These are phyloP conservation scores for Semotilus atromaculatus DNA, from an alignment of 2,797 vertebrate genomes.

Conservation along the genomic window DNA sequence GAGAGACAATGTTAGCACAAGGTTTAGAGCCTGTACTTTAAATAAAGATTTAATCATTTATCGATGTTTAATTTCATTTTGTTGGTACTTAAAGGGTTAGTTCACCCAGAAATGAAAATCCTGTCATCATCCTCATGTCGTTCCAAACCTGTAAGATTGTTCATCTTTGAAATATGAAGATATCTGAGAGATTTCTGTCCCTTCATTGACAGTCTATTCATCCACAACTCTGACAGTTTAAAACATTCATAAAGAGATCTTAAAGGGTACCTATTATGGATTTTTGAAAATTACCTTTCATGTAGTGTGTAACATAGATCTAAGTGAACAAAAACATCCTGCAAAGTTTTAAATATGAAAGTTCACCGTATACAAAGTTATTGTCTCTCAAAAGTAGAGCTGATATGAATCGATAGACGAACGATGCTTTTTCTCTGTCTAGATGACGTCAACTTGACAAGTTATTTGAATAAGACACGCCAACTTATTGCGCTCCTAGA, in stretches of 20 bases:
- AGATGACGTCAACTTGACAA: no score
- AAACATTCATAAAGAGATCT: neutral
- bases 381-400: no score
- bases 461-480: no score
- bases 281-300: no score
- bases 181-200: neutral
- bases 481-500: no score
- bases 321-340: no score
- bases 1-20: neutral
- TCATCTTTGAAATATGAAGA: neutral
- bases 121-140: neutral
- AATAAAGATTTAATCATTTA: slow-evolving; percentile 1
- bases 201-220: neutral
- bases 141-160: neutral
- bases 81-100: neutral
- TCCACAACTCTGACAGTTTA: neutral
- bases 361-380: no score
- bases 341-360: no score
- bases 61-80: neutral
- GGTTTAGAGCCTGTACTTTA: neutral
- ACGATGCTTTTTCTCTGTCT: no score
- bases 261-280: no score
- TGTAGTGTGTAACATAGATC: no score
- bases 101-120: neutral
- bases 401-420: no score